Evolutionary conservation across 2,888 invertebrate genomes (phyloP).

Genomic region (Celastrina argiolus): DNA sequence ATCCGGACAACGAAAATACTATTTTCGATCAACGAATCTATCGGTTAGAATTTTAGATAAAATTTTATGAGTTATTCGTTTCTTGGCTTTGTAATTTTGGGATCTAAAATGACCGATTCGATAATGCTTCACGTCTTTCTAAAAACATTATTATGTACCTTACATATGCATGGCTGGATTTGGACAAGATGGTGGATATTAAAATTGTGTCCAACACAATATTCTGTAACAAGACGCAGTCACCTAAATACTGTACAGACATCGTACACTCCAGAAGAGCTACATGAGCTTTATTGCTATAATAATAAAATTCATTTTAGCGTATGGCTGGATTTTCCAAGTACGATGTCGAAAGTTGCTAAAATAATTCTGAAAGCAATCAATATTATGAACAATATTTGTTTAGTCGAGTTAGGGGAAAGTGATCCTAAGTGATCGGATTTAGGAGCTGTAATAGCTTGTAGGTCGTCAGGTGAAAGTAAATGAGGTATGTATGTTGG

Average conservation of each 20-base stretch:
- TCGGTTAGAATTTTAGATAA: not conserved
- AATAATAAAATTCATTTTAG: constrained; percentile 7
- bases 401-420: constrained; percentile 28
- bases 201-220: not conserved
- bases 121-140: not conserved
- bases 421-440: constrained; percentile 26
- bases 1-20: constrained; percentile 13
- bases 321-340: not conserved
- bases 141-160: not conserved
- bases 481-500: constrained; percentile 36
- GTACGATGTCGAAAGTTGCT: constrained; percentile 26
- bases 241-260: not conserved
- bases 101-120: not conserved
- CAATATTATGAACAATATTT: constrained; percentile 42
- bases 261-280: not conserved
- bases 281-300: constrained; percentile 2
- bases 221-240: not conserved
- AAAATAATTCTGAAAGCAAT: constrained; percentile 44
- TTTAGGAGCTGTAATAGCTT: constrained; percentile 34
- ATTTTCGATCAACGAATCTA: constrained; percentile 12
- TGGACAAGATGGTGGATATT: not conserved
- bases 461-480: constrained; percentile 22
- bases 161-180: not conserved
- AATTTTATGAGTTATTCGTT: not conserved
- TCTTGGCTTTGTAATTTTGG: not conserved